phyloP scores from a whole-genome alignment of 2,888 invertebrate species.

The Harmothoe impar region DNA sequence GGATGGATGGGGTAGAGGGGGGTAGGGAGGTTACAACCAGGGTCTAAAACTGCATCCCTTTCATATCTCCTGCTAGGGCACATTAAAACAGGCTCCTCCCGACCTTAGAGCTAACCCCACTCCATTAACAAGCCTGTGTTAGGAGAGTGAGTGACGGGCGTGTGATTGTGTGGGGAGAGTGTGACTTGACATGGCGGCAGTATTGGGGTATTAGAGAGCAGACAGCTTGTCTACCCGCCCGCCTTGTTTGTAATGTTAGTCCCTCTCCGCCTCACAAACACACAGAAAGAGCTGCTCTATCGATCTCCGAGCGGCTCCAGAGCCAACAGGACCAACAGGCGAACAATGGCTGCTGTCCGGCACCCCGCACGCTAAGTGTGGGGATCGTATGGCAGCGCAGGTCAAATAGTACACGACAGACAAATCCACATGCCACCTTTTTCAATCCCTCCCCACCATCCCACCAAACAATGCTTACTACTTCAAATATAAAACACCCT shows the following conservation, averaged over 20 bases:
- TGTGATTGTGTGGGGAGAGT: conserved; percentile 13
- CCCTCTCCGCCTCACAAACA: background rate
- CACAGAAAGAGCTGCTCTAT: background rate
- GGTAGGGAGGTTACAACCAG: too few relatives aligned
- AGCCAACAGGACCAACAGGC: conserved; percentile 6
- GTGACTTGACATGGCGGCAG: background rate
- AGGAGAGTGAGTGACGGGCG: background rate
- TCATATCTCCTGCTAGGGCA: too few relatives aligned
- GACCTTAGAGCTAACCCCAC: background rate
- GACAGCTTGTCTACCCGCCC: background rate
- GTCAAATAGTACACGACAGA: background rate
- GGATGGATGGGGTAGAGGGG: background rate
- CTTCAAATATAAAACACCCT: too few relatives aligned
- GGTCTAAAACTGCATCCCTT: too few relatives aligned
- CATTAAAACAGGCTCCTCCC: too few relatives aligned
- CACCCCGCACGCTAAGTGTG: too few relatives aligned
- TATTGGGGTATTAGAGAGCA: background rate
- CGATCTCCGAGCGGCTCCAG: background rate
- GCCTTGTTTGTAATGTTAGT: conserved; percentile 21
- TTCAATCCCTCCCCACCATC: too few relatives aligned
- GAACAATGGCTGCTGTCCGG: background rate
- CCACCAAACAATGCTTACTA: too few relatives aligned
- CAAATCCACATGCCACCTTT: too few relatives aligned
- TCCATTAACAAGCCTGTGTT: background rate
- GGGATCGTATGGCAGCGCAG: background rate